Evolutionary conservation across 2,797 vertebrate species (phyloP).

Genomic region (Acestrorhynchus altus): DNA sequence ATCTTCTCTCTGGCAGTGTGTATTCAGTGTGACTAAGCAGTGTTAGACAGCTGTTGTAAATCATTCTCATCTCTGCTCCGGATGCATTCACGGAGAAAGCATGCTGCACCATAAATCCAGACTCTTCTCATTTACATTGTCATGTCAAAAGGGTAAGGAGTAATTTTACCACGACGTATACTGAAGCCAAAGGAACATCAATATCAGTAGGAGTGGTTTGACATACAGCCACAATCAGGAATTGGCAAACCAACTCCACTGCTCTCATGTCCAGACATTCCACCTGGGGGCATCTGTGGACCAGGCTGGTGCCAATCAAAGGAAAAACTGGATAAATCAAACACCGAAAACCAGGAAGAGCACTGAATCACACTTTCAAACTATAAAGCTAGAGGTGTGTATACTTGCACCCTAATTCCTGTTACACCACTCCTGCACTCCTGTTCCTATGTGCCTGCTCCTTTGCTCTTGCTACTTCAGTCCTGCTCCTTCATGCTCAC

Average conservation of each 20-base stretch:
- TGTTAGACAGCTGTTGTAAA: slow-evolving; percentile 46
- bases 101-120: slow-evolving; percentile 49
- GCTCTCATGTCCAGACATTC: slow-evolving; percentile 1
- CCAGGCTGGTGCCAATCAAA: not conserved
- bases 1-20: not conserved
- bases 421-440: no score
- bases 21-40: slow-evolving; percentile 5
- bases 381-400: no score
- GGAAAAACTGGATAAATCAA: not conserved
- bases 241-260: slow-evolving; percentile 9
- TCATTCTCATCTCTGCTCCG: slow-evolving; percentile 47
- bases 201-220: slow-evolving; percentile 24
- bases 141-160: slow-evolving; percentile 40
- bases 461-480: no score
- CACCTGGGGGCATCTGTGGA: slow-evolving; percentile 3
- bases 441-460: no score
- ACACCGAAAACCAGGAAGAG: no score
- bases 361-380: no score
- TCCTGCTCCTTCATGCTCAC: no score
- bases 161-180: slow-evolving; percentile 43
- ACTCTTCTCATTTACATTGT: slow-evolving; percentile 51
- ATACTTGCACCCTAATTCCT: no score
- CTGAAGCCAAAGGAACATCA: slow-evolving; percentile 39
- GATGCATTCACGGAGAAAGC: slow-evolving; percentile 30
- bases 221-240: slow-evolving; percentile 31